These are phyloP conservation scores for Esox niger DNA, from an alignment of 2,113 vertebrate genomes.

Conservation along the genomic window DNA sequence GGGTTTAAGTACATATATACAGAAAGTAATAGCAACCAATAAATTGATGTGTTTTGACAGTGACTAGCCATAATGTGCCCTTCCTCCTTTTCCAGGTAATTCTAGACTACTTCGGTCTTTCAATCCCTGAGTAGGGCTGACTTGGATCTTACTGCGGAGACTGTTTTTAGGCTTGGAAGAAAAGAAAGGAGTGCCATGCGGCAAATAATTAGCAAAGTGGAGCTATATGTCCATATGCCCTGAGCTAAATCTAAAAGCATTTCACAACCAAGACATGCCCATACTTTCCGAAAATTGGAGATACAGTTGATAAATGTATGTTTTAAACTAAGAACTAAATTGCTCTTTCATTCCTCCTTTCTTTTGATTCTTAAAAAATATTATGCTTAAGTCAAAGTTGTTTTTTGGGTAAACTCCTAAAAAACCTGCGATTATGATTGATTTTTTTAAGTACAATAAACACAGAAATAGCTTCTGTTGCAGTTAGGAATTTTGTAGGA, in stretches of 20 bases:
- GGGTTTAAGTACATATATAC: no score
- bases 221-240: constrained; percentile 61
- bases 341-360: constrained; percentile 27
- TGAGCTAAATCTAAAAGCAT: constrained; percentile 56
- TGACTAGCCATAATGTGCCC: constrained; percentile 6
- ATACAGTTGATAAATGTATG: no score
- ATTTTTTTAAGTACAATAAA: no score
- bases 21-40: no score
- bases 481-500: no score
- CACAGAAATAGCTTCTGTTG: no score
- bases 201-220: constrained; percentile 75
- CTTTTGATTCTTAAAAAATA: no score
- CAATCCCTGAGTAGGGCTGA: constrained; percentile 56
- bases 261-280: constrained; percentile 50
- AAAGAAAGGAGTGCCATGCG: constrained; percentile 53
- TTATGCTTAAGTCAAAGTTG: no score
- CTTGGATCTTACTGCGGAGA: constrained; percentile 81
- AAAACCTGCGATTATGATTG: no score
- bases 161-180: constrained; percentile 45
- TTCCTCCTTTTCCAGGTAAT: constrained; percentile 38
- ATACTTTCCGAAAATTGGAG: no score
- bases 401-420: no score
- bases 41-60: neutral
- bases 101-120: constrained; percentile 30
- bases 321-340: no score